A percentile compares a stretch with the other conserved stretches of the same genome.
Evolutionary conservation across 2,797 vertebrate species (phyloP).

Genomic region (Squalus acanthias): DNA sequence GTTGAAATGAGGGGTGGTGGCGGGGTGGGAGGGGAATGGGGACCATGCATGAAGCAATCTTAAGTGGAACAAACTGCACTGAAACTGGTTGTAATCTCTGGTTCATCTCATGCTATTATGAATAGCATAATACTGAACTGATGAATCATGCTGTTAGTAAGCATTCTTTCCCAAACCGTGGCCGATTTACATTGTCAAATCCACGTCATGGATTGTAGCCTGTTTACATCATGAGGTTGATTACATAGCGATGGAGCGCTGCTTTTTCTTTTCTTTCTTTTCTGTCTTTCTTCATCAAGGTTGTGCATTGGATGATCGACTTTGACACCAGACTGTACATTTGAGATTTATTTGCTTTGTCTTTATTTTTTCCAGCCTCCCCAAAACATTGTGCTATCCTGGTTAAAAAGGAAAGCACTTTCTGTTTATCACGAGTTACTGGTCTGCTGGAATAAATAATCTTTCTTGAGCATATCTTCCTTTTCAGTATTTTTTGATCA

Average conservation of each 20-base stretch:
- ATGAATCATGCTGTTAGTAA: not conserved
- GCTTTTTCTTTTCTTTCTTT: too few species aligned
- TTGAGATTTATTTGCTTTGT: not conserved
- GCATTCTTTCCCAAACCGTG: not conserved
- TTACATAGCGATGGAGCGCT: not conserved
- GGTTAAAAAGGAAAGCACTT: not conserved
- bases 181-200: not conserved
- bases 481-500: not conserved
- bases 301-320: not conserved
- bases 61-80: not conserved
- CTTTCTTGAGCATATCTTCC: not conserved
- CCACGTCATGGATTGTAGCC: not conserved
- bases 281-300: too few species aligned
- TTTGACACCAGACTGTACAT: not conserved
- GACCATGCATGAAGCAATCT: not conserved
- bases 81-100: not conserved
- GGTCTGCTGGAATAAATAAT: not conserved
- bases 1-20: too few species aligned
- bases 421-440: not conserved
- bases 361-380: not conserved
- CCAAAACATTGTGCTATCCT: not conserved
- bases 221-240: not conserved
- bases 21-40: not conserved
- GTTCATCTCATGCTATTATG: not conserved
- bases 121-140: not conserved